Conservation (phyloP, 2,113 vertebrate species). For the Syngnathus scovelli region DNA sequence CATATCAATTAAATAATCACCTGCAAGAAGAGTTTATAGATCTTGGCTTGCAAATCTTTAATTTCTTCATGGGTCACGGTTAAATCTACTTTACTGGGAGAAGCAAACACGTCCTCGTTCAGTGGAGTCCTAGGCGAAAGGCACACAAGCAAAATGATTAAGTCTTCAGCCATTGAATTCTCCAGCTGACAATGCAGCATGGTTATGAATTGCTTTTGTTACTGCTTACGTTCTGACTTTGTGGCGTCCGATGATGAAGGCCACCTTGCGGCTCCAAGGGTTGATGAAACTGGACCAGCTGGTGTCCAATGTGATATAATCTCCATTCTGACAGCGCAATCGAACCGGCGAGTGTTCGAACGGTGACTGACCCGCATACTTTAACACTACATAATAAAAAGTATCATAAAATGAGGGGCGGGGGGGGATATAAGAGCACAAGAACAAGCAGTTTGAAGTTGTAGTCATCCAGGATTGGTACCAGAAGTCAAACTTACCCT, state of each 20-base stretch:
- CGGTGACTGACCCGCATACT: conserved; percentile 79
- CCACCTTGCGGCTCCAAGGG: conserved; percentile 87
- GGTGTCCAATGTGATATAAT: conserved; percentile 83
- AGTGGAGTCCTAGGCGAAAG: conserved; percentile 75
- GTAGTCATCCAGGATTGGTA: not conserved
- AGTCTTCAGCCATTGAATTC: not conserved
- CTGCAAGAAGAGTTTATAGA: conserved; percentile 86
- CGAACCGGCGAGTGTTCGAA: conserved; percentile 85
- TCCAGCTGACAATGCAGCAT: not conserved
- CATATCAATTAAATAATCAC: conserved; percentile 50
- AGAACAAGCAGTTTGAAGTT: not conserved
- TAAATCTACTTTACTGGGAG: conserved; percentile 58
- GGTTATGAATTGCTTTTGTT: not conserved
- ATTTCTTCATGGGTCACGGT: conserved; percentile 73
- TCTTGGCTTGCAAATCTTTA: conserved; percentile 83
- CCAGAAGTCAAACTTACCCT: conserved; percentile 64
- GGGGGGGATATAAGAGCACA: not conserved
- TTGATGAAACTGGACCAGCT: conserved; percentile 92
- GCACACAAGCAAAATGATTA: not conserved
- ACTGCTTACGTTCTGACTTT: conserved; percentile 83
- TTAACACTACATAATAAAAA: conserved; percentile 71
- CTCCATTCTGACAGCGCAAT: conserved; percentile 83
- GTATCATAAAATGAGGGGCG: not conserved
- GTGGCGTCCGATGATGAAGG: conserved; percentile 84
- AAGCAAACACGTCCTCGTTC: conserved; percentile 87